Percentiles rank a stretch among this genome's conserved stretches.
Evolutionary conservation across 2,113 vertebrate species (phyloP).

Genomic region (Pterocles gutturalis): DNA sequence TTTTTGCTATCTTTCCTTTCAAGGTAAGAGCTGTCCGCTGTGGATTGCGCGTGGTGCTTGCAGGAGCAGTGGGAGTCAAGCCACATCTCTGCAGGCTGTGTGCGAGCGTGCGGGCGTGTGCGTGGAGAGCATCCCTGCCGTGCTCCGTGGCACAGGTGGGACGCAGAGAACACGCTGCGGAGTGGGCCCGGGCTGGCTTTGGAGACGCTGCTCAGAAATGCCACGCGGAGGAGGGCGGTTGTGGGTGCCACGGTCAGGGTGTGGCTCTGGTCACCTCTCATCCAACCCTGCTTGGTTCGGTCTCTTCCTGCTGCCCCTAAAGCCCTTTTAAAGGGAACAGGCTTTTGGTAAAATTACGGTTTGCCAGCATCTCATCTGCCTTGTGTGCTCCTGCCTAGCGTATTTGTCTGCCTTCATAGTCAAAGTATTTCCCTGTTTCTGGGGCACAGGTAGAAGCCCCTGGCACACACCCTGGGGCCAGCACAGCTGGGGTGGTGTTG

Average conservation of each 20-base stretch:
- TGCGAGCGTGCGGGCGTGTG: fast-evolving
- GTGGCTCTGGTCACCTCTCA: background rate
- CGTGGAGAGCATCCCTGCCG: fast-evolving
- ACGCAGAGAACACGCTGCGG: fast-evolving
- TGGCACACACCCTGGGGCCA: background rate
- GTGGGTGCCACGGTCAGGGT: background rate
- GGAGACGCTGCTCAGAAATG: background rate
- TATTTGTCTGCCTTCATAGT: background rate
- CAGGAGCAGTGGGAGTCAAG: background rate
- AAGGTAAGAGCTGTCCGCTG: constrained; percentile 1
- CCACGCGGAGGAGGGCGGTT: fast-evolving
- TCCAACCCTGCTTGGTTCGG: fast-evolving
- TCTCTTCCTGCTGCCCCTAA: background rate
- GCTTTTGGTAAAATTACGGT: background rate
- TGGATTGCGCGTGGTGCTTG: background rate
- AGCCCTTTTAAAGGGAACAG: background rate
- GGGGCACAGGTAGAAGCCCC: background rate
- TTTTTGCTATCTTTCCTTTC: background rate
- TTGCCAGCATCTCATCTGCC: background rate
- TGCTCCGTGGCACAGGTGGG: background rate
- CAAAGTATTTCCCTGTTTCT: background rate
- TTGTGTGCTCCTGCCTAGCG: background rate
- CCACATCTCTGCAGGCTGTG: background rate
- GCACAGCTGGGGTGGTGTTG: background rate
- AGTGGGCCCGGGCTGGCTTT: background rate